A percentile compares a stretch with the other conserved stretches of the same genome.
phyloP scores from a whole-genome alignment of 2,888 invertebrate species.

The Orchesella flavescens region DNA sequence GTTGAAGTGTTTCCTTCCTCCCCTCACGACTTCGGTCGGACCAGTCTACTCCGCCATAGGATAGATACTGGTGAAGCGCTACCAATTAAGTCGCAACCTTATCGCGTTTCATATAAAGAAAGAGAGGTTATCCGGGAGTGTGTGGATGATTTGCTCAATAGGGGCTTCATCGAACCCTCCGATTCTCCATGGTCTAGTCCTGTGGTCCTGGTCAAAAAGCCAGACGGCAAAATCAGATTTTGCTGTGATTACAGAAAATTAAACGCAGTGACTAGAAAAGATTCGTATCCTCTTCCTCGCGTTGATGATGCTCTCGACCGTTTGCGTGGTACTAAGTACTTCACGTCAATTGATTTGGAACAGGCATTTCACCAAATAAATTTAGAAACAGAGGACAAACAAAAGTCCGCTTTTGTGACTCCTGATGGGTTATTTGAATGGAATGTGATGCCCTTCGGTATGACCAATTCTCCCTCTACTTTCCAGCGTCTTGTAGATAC shows the following conservation, averaged over 20 bases:
- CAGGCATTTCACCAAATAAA: neutral
- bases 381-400: neutral
- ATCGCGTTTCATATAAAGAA: constrained; percentile 22
- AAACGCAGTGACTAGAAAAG: constrained; percentile 72
- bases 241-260: constrained; percentile 71
- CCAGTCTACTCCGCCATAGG: neutral
- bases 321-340: neutral
- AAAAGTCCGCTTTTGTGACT: constrained; percentile 39
- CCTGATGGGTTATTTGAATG: constrained; percentile 29
- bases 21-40: neutral
- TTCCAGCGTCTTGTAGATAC: neutral
- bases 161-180: neutral
- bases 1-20: neutral
- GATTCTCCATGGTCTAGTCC: constrained; percentile 16
- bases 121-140: neutral
- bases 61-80: neutral
- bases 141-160: neutral
- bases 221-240: neutral
- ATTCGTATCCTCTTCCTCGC: constrained; percentile 72
- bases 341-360: neutral
- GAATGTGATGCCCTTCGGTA: constrained; percentile 16
- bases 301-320: constrained; percentile 5
- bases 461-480: neutral
- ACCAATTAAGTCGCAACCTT: constrained; percentile 26
- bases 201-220: constrained; percentile 3